Conservation (phyloP, 30 jellyfish, hydroid and myxozoan genomes). For the Mastigias papua region DNA sequence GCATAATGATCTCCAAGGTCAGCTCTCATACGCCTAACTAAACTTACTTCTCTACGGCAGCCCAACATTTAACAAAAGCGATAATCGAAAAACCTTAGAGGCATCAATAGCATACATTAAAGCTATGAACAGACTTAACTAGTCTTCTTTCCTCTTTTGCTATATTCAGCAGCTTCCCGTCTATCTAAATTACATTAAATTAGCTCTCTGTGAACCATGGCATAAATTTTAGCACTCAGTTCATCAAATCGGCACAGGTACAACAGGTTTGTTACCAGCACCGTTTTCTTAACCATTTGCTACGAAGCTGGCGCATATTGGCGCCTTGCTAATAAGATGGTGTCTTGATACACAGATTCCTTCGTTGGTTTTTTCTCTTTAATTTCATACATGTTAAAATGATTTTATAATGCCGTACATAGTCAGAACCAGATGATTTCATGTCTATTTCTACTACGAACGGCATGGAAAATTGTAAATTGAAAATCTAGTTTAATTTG, state of each 20-base stretch:
- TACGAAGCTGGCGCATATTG: neutral
- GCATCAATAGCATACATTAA: conserved; percentile 30
- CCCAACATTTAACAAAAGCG: conserved; percentile 10
- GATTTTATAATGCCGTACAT: neutral
- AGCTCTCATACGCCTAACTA: conserved; percentile 29
- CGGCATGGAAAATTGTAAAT: neutral
- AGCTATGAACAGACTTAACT: conserved; percentile 37
- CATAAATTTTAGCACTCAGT: neutral
- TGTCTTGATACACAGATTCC: neutral
- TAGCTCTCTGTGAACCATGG: conserved; percentile 11
- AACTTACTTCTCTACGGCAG: conserved; percentile 37
- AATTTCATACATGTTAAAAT: neutral
- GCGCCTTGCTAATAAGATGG: neutral
- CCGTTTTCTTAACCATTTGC: neutral
- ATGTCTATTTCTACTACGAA: neutral
- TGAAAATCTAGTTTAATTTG: too few relatives aligned
- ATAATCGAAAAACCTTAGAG: conserved; percentile 8
- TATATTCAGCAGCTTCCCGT: conserved; percentile 9
- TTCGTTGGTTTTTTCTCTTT: neutral
- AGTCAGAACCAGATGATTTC: neutral
- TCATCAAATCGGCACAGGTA: neutral
- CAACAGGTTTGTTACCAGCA: neutral
- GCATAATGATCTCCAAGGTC: conserved; percentile 31
- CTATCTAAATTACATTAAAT: neutral
- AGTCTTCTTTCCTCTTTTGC: too few relatives aligned